Base-by-base conservation (phyloP, 2,888 invertebrate species). In the Alviniconcha strummeri region DNA sequence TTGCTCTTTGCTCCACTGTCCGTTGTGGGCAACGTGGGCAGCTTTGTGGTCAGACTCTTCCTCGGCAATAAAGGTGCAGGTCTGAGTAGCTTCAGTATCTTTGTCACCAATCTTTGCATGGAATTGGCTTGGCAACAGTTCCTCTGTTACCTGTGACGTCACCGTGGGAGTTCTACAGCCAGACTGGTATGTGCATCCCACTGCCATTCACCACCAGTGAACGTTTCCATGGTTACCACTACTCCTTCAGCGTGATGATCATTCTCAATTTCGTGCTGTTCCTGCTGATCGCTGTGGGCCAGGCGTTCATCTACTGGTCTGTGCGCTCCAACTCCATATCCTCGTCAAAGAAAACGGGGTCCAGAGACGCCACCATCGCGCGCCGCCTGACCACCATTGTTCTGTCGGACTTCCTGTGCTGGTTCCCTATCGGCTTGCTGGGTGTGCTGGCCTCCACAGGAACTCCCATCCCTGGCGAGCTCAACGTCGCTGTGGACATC, bases 1-100 rank as follows among this genome's bases (percentile, higher is more conserved):
- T 85, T 84, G 85, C 15, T 82, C n/a, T 79, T 84, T 78, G 82
- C 80, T 2, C 52, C 81, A 5, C n/a, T 85, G 71, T 82, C 85
- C 1, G 56, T 85, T n/a, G 74, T 56, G 5, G 85, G 85, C 13
- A 85, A 85, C 77, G 57, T 19, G 8, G 36, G 54, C 52, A 56
- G 81, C 52, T 57, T 72, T 11, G 19, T n/a, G 13, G 56, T 69
- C 5, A 60, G 80, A 2, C 17, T 80, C 36, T 80, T 17, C 36
- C 36, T 80, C 13, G 15, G 11, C 55, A 11, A n/a, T 7, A 11
- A 69, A 13, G 15, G 7, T 11, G 15, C 15, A 6, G 1, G 54
- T n/a, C 11, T n/a, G 7, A n/a, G 76, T 15, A 75, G 85, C 9
- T 80, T 84, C 67, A 84, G 82, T 8, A 82, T 85, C 52, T 82